These are phyloP conservation scores for Eurytoma californica DNA, from an alignment of 2,888 invertebrate genomes.

Conservation along the genomic window DNA sequence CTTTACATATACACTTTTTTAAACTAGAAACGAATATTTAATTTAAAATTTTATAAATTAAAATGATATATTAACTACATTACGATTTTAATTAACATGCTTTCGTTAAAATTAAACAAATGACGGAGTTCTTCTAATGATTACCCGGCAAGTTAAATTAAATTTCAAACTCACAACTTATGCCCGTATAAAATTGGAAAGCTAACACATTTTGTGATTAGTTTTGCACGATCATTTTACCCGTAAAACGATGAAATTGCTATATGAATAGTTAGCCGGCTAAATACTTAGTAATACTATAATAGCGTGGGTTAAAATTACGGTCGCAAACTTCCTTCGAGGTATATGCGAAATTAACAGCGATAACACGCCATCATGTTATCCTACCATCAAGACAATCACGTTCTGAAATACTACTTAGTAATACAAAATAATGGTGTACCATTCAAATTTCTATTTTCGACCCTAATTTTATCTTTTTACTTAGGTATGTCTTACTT, in stretches of 20 bases:
- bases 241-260: constrained; percentile 37
- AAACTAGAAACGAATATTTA: too few relatives aligned
- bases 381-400: constrained; percentile 29
- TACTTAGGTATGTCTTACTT: too few relatives aligned
- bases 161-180: constrained; percentile 1
- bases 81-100: too few relatives aligned
- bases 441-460: too few relatives aligned
- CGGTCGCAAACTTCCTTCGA: constrained; percentile 32
- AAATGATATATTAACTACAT: too few relatives aligned
- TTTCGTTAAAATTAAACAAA: too few relatives aligned
- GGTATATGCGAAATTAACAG: constrained; percentile 20
- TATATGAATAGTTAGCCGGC: constrained; percentile 41
- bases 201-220: constrained; percentile 21
- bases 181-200: constrained; percentile 24
- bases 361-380: background rate
- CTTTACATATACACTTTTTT: too few relatives aligned
- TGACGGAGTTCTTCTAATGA: background rate
- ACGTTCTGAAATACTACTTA: constrained; percentile 3
- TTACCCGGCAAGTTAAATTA: constrained; percentile 22
- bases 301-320: constrained; percentile 30
- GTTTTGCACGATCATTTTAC: constrained; percentile 40
- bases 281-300: constrained; percentile 47
- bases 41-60: too few relatives aligned
- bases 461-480: too few relatives aligned
- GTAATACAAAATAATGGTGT: background rate